Percentiles rank a stretch among this genome's conserved stretches.
phyloP scores from a whole-genome alignment of 2,113 vertebrate genomes.

The Pagrus major region DNA sequence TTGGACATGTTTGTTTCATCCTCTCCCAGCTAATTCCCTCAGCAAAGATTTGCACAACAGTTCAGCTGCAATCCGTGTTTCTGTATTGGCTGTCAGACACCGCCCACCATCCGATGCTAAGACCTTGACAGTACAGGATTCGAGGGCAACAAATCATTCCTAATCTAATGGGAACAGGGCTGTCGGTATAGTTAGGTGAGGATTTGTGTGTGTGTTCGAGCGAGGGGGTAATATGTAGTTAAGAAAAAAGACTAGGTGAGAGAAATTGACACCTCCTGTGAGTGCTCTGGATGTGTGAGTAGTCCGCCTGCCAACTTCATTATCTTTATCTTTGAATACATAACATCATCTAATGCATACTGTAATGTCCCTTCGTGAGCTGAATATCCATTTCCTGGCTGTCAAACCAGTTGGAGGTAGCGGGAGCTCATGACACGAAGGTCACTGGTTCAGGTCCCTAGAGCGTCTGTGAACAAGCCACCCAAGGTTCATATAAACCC shows the following conservation, averaged over 20 bases:
- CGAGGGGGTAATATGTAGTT: not conserved
- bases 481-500: not conserved
- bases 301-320: slow-evolving; percentile 47
- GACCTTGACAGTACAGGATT: slow-evolving; percentile 38
- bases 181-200: slow-evolving; percentile 9
- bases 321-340: slow-evolving; percentile 39
- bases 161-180: slow-evolving; percentile 57
- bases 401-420: not conserved
- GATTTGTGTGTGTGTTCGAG: not conserved
- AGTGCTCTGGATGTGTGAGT: slow-evolving; percentile 23
- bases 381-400: slow-evolving; percentile 45
- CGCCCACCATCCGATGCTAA: not conserved
- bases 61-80: slow-evolving; percentile 38
- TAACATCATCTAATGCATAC: slow-evolving; percentile 36
- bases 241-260: not conserved
- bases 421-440: not conserved
- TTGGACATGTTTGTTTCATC: slow-evolving; percentile 28
- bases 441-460: slow-evolving; percentile 5
- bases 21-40: slow-evolving; percentile 11
- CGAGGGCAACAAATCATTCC: slow-evolving; percentile 66
- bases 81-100: slow-evolving; percentile 46
- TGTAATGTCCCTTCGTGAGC: slow-evolving; percentile 30
- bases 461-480: slow-evolving; percentile 1
- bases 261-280: slow-evolving; percentile 28
- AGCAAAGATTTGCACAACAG: slow-evolving; percentile 24